A percentile compares a stretch with the other conserved stretches of the same genome.
Evolutionary conservation across 2,113 vertebrate species (phyloP).

Genomic region (Sinocyclocheilus grahami): DNA sequence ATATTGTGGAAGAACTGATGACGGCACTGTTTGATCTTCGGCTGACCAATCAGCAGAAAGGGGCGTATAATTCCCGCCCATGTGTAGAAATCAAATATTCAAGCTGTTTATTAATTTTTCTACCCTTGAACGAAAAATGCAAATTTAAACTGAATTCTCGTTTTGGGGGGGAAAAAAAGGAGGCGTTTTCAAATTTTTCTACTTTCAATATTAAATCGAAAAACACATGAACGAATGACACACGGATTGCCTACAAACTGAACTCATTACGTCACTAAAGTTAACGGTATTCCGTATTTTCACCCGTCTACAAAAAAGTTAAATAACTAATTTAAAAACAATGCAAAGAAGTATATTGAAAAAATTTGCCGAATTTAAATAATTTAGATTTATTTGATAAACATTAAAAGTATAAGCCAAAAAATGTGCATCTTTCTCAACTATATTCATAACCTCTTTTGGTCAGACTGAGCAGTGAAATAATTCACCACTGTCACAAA

Average conservation of each 20-base stretch:
- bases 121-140: too few relatives aligned
- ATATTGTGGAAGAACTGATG: too few relatives aligned
- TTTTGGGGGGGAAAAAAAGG: too few relatives aligned
- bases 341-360: not conserved
- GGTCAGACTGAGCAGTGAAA: not conserved
- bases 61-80: too few relatives aligned
- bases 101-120: too few relatives aligned
- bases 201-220: too few relatives aligned
- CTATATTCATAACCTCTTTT: constrained; percentile 1
- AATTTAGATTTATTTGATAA: not conserved
- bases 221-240: too few relatives aligned
- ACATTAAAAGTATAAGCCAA: not conserved
- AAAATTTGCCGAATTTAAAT: not conserved
- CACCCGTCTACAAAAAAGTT: not conserved
- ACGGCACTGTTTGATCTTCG: too few relatives aligned
- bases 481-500: constrained; percentile 32
- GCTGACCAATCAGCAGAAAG: too few relatives aligned
- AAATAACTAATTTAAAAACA: not conserved
- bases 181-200: too few relatives aligned
- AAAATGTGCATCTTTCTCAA: not conserved
- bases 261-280: not conserved
- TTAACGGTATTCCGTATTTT: not conserved
- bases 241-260: not conserved
- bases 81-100: too few relatives aligned
- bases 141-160: too few relatives aligned